These are phyloP conservation scores for Craniophora ligustri DNA, from an alignment of 2,888 invertebrate genomes.

Conservation along the genomic window DNA sequence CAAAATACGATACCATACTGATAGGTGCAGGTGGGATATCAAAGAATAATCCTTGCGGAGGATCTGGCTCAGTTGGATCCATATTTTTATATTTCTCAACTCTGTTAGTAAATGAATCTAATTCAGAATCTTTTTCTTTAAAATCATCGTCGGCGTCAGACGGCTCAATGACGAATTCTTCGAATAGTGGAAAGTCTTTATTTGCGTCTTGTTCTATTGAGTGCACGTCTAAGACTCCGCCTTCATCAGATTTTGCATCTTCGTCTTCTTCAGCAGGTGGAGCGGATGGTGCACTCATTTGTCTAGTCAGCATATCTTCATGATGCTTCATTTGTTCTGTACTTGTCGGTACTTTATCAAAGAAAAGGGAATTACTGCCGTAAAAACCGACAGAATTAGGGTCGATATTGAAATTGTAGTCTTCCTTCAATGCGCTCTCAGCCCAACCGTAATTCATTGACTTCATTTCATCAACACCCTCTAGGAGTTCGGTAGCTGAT, in stretches of 20 bases:
- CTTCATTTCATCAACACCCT: slow-evolving; percentile 54
- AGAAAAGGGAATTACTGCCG: slow-evolving; percentile 67
- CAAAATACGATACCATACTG: slow-evolving; percentile 81
- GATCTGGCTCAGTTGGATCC: slow-evolving; percentile 57
- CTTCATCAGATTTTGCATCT: slow-evolving; percentile 78
- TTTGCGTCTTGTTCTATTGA: slow-evolving; percentile 84
- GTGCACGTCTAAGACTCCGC: slow-evolving; percentile 76
- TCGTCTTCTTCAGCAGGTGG: slow-evolving; percentile 78
- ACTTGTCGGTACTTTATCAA: slow-evolving; percentile 71
- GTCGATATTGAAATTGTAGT: slow-evolving; percentile 64
- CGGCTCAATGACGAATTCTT: slow-evolving; percentile 80
- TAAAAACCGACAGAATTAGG: slow-evolving; percentile 65
- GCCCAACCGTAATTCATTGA: slow-evolving; percentile 70
- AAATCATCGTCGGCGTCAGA: slow-evolving; percentile 78
- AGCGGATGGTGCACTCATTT: slow-evolving; percentile 72
- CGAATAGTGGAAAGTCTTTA: slow-evolving; percentile 78
- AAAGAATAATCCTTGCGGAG: slow-evolving; percentile 27
- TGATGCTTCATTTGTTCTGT: slow-evolving; percentile 75
- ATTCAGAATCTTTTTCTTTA: slow-evolving; percentile 62
- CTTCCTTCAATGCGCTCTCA: slow-evolving; percentile 49
- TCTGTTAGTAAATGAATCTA: slow-evolving; percentile 79
- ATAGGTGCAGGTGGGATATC: slow-evolving; percentile 65
- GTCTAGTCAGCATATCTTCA: slow-evolving; percentile 67
- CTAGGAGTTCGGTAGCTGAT: slow-evolving; percentile 70
- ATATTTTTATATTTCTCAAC: slow-evolving; percentile 78